Evolutionary conservation across 2,797 vertebrate genomes (phyloP).

Genomic region (Pseudochirops cupreus): DNA sequence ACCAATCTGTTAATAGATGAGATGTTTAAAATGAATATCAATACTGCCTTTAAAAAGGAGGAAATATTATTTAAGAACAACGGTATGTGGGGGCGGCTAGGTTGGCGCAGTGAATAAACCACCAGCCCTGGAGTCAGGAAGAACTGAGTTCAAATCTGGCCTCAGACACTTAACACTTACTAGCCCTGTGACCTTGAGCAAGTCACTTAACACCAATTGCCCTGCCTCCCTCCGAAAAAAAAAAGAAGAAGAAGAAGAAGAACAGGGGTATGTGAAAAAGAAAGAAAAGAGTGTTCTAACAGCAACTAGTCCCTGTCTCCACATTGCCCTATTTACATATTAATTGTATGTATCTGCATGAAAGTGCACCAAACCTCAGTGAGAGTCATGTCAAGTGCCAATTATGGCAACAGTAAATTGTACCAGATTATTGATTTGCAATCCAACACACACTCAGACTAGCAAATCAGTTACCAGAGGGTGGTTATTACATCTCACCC

Average conservation of each 20-base stretch:
- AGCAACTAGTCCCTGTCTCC: too few relatives aligned
- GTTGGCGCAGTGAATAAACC: too few relatives aligned
- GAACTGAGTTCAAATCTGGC: too few relatives aligned
- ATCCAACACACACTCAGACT: background rate
- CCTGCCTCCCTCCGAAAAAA: too few relatives aligned
- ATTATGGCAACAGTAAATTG: background rate
- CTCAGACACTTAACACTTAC: too few relatives aligned
- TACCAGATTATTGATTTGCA: background rate
- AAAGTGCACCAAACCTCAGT: background rate
- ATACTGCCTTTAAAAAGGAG: background rate
- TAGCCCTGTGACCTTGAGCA: too few relatives aligned
- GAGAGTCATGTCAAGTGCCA: background rate
- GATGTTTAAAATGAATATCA: background rate
- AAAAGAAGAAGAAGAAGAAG: background rate
- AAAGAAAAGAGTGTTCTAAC: background rate
- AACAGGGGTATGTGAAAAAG: background rate
- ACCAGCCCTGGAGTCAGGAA: too few relatives aligned
- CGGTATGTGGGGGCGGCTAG: too few relatives aligned
- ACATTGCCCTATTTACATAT: background rate
- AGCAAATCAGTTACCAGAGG: background rate
- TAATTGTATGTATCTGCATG: background rate
- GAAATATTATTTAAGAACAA: background rate
- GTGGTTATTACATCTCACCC: background rate
- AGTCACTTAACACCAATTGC: too few relatives aligned
- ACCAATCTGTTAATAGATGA: background rate